Evolutionary conservation across 2,888 invertebrate genomes (phyloP).

Genomic region (Acronicta psi): DNA sequence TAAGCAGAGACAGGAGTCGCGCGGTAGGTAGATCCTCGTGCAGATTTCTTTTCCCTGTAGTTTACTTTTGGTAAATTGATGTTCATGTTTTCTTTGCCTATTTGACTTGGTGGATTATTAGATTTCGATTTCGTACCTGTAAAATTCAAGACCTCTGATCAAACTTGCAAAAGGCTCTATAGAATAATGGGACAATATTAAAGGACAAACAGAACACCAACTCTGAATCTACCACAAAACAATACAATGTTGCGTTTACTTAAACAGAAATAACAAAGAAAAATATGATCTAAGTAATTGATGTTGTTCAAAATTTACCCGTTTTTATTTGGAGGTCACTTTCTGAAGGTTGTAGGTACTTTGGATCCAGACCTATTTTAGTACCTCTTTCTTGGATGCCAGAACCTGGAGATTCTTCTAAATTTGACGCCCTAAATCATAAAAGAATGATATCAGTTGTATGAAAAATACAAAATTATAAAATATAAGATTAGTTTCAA

Average conservation of each 20-base stretch:
- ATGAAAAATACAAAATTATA: too few relatives aligned
- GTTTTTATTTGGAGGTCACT: conserved; percentile 64
- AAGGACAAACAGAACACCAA: too few relatives aligned
- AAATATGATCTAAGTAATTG: too few relatives aligned
- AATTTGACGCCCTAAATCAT: conserved; percentile 67
- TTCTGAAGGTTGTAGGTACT: conserved; percentile 78
- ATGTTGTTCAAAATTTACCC: conserved; percentile 60
- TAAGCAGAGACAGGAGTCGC: conserved; percentile 85
- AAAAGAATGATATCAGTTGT: too few relatives aligned
- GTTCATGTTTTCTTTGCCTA: conserved; percentile 80
- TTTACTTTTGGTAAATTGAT: conserved; percentile 79
- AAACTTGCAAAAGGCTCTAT: too few relatives aligned
- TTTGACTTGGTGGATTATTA: conserved; percentile 18
- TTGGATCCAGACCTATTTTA: conserved; percentile 79
- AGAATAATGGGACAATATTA: too few relatives aligned
- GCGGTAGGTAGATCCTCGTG: conserved; percentile 74
- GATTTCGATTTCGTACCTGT: conserved; percentile 62
- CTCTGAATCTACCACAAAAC: too few relatives aligned
- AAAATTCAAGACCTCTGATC: conserved; percentile 8
- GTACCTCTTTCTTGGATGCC: conserved; percentile 56
- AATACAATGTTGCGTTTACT: too few relatives aligned
- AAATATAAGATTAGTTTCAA: too few relatives aligned
- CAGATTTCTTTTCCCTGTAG: conserved; percentile 82
- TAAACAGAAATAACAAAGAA: too few relatives aligned
- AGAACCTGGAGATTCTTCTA: conserved; percentile 76